Evolutionary conservation across 1,140 invertebrate genomes (phyloP).

Genomic region (Drosophila pectinifera): DNA sequence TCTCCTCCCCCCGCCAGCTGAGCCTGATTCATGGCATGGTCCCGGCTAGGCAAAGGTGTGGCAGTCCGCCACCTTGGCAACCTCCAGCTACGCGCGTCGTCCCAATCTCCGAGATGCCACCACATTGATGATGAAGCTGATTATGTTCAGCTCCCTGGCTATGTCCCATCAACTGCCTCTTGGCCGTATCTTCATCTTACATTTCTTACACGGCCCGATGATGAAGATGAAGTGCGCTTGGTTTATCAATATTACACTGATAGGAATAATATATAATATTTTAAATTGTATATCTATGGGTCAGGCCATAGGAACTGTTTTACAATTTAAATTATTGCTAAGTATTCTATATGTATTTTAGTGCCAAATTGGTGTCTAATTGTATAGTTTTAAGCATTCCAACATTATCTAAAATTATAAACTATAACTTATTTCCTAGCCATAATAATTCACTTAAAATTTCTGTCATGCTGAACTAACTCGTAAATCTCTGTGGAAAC

Average conservation of each 20-base stretch:
- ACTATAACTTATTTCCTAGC: not conserved
- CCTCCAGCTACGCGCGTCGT: constrained; percentile 1
- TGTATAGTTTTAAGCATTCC: not conserved
- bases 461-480: not conserved
- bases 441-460: not conserved
- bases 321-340: too few relatives aligned
- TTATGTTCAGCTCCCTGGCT: constrained; percentile 49
- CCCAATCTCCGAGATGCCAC: constrained; percentile 11
- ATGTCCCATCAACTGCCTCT: constrained; percentile 7
- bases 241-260: constrained; percentile 66
- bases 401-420: too few relatives aligned
- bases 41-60: constrained; percentile 49
- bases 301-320: too few relatives aligned
- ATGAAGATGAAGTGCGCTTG: constrained; percentile 73
- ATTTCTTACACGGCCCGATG: constrained; percentile 47
- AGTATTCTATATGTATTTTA: too few relatives aligned
- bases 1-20: not conserved
- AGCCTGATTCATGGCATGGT: constrained; percentile 45
- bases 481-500: constrained; percentile 4
- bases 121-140: constrained; percentile 70
- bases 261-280: not conserved
- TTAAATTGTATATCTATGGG: not conserved
- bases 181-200: constrained; percentile 30
- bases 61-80: constrained; percentile 29
- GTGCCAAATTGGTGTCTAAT: too few relatives aligned